A percentile compares a stretch with the other conserved stretches of the same genome.
phyloP scores from a whole-genome alignment of 2,888 invertebrate genomes.

The Imbricaverruca yamaguchii region DNA sequence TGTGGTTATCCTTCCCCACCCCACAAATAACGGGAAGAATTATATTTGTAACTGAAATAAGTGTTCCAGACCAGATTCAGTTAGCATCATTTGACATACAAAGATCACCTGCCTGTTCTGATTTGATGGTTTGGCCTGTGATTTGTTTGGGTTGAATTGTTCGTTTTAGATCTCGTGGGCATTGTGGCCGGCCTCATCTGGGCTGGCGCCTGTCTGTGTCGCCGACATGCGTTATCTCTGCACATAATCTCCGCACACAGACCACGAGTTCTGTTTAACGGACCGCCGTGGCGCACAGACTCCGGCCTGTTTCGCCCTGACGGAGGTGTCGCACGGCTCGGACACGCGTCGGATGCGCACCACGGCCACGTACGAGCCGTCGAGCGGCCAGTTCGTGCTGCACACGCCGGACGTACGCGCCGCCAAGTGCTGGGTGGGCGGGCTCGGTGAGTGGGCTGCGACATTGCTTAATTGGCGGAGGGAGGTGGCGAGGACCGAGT shows the following conservation, averaged over 20 bases:
- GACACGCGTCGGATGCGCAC: conserved; percentile 83
- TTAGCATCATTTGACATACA: too few relatives aligned
- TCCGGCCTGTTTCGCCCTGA: conserved; percentile 75
- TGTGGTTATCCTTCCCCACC: too few relatives aligned
- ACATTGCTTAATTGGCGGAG: too few relatives aligned
- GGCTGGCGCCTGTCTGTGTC: background rate
- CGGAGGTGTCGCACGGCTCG: conserved; percentile 84
- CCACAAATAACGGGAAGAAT: too few relatives aligned
- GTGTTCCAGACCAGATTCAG: too few relatives aligned
- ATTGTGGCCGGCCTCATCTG: background rate
- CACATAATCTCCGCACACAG: background rate
- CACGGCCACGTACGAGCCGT: conserved; percentile 68
- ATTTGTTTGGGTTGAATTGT: background rate
- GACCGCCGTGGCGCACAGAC: conserved; percentile 42
- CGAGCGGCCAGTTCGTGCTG: conserved; percentile 62
- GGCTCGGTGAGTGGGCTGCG: conserved; percentile 56
- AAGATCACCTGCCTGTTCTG: too few relatives aligned
- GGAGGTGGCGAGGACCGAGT: too few relatives aligned
- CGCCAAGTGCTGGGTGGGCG: conserved; percentile 83
- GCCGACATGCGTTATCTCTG: background rate
- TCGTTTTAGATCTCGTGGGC: conserved; percentile 34
- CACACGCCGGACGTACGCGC: conserved; percentile 69
- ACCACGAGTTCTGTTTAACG: background rate
- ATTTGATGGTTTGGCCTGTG: too few relatives aligned
- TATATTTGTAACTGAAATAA: too few relatives aligned